Evolutionary conservation across 2,797 vertebrate species (phyloP).

Genomic region (Toxotes lorentzi): DNA sequence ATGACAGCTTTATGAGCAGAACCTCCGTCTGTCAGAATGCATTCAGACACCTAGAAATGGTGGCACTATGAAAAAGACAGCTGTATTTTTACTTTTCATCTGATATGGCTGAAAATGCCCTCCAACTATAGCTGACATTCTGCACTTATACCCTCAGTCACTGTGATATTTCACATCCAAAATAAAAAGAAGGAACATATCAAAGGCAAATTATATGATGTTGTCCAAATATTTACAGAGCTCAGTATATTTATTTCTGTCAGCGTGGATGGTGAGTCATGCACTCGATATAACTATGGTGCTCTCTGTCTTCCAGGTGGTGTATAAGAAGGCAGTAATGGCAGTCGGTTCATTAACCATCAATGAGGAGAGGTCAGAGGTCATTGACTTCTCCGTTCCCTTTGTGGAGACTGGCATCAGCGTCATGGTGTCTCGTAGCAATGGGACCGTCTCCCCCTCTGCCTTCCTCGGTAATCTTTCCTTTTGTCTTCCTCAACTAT

Average conservation of each 20-base stretch:
- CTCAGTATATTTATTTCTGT: conserved; percentile 32
- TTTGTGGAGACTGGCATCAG: conserved; percentile 99
- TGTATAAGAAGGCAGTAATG: conserved; percentile 96
- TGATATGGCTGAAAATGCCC: conserved; percentile 60
- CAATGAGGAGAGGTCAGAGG: conserved; percentile 96
- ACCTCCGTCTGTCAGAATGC: conserved; percentile 46
- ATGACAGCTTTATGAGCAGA: conserved; percentile 37
- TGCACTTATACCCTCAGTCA: conserved; percentile 34
- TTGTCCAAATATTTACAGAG: conserved; percentile 56
- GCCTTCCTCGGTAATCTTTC: conserved; percentile 93
- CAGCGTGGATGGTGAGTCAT: conserved; percentile 17
- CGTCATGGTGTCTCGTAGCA: conserved; percentile 99
- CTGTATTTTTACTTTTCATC: conserved; percentile 58
- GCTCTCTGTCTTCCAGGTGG: conserved; percentile 86
- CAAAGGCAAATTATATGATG: conserved; percentile 25
- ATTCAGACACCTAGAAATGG: conserved; percentile 38
- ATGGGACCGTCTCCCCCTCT: conserved; percentile 97
- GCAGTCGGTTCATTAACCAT: conserved; percentile 97
- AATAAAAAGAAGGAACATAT: conserved; percentile 24
- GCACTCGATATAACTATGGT: not conserved
- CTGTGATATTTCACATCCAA: conserved; percentile 56
- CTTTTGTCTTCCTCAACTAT: not conserved
- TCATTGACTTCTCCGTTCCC: conserved; percentile 97
- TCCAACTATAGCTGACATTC: conserved; percentile 65
- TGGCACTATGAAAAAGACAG: conserved; percentile 53